These are phyloP conservation scores for Hippoglossus stenolepis DNA, from an alignment of 2,113 vertebrate species.

Conservation along the genomic window DNA sequence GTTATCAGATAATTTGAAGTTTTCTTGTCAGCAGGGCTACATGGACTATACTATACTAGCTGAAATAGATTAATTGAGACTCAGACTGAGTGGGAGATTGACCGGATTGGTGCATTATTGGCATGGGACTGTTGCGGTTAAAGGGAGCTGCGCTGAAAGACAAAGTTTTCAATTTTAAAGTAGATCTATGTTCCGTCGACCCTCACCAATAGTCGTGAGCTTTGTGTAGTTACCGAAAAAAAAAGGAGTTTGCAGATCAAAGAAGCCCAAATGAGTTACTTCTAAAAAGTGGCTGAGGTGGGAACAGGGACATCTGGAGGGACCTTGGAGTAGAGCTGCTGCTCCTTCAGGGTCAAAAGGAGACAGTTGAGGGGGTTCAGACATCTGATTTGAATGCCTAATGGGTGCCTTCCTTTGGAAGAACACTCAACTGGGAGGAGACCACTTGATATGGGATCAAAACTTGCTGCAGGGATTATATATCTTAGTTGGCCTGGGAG, in stretches of 20 bases:
- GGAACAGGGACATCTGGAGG: background rate
- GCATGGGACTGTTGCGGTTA: background rate
- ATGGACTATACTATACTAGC: too few species aligned
- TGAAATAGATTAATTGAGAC: too few species aligned
- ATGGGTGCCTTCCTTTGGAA: background rate
- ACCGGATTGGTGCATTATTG: background rate
- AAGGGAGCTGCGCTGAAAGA: background rate
- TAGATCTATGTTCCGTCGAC: background rate
- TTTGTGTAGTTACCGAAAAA: background rate
- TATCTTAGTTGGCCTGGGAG: background rate
- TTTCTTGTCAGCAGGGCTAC: too few species aligned
- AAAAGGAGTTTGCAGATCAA: background rate
- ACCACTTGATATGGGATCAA: background rate
- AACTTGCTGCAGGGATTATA: background rate
- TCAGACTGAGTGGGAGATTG: background rate
- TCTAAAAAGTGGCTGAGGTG: background rate
- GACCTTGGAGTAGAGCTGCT: background rate
- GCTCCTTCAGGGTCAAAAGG: background rate
- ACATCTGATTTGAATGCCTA: background rate
- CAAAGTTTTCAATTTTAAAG: background rate
- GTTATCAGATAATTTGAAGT: too few species aligned
- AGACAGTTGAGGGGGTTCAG: background rate
- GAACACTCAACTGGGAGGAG: background rate
- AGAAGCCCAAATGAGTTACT: background rate
- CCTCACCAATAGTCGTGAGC: background rate